Conservation (phyloP, 1,140 invertebrate genomes). For the Orussus abietinus region DNA sequence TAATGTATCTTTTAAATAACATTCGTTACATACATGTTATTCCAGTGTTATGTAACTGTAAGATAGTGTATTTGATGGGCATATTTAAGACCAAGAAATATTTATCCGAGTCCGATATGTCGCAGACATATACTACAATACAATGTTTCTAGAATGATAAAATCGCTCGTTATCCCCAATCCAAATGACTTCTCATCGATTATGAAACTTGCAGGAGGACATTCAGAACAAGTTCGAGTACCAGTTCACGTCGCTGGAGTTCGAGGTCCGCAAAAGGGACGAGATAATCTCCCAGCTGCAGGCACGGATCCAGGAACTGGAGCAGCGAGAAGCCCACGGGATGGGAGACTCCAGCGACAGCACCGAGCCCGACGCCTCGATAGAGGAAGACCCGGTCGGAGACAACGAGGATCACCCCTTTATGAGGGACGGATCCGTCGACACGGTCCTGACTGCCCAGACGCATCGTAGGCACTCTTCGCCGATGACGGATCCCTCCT, state of each 20-base stretch:
- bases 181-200: too few species aligned
- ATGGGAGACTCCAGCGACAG: conserved; percentile 18
- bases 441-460: conserved; percentile 52
- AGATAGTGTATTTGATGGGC: too few species aligned
- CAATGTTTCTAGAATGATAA: too few species aligned
- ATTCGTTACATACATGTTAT: too few species aligned
- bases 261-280: conserved; percentile 71
- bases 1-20: too few species aligned
- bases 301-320: conserved; percentile 65
- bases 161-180: too few species aligned
- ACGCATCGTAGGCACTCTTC: conserved; percentile 36
- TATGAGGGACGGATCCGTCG: conserved; percentile 58
- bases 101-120: too few species aligned
- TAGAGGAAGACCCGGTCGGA: conserved; percentile 36
- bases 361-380: conserved; percentile 30
- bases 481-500: conserved; percentile 37
- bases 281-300: conserved; percentile 74
- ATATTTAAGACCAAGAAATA: too few species aligned
- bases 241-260: conserved; percentile 68
- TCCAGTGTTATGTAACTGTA: too few species aligned
- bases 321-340: conserved; percentile 39
- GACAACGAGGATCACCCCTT: conserved; percentile 55
- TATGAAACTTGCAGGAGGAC: conserved; percentile 49
- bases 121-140: too few species aligned
- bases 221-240: conserved; percentile 54